phyloP scores from a whole-genome alignment of 2,888 invertebrate species.

The Chrysopilus asiliformis region DNA sequence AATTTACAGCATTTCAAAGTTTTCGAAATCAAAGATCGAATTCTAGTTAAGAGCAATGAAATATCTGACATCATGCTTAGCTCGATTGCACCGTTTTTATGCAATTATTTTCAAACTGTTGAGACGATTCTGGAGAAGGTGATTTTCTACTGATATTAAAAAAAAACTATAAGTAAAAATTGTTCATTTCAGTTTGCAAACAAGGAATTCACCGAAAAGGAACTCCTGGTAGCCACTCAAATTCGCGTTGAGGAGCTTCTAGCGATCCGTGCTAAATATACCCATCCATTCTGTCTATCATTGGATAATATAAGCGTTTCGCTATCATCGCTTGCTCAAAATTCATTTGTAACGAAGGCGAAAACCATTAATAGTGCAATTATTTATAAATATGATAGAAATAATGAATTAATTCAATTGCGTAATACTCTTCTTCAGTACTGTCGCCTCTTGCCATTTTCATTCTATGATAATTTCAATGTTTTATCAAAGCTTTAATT shows the following conservation, averaged over 20 bases:
- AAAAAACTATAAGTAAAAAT: conserved; percentile 3
- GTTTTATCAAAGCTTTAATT: conserved; percentile 3
- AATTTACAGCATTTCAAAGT: conserved; percentile 26
- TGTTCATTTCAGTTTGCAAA: conserved; percentile 27
- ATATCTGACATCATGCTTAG: conserved; percentile 42
- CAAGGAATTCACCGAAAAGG: conserved; percentile 37
- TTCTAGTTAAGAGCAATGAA: conserved; percentile 34
- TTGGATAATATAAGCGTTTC: conserved; percentile 50
- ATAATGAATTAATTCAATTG: conserved; percentile 20
- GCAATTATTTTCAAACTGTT: conserved; percentile 43
- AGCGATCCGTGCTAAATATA: conserved; percentile 26
- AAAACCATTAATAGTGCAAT: not conserved
- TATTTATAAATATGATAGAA: conserved; percentile 4
- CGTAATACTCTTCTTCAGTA: conserved; percentile 25
- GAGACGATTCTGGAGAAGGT: conserved; percentile 41
- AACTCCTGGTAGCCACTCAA: conserved; percentile 44
- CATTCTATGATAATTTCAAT: not conserved
- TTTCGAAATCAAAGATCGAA: conserved; percentile 24
- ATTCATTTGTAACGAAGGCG: conserved; percentile 30
- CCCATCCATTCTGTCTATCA: conserved; percentile 62
- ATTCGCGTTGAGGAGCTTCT: conserved; percentile 42
- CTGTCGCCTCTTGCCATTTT: conserved; percentile 3
- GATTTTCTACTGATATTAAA: conserved; percentile 16
- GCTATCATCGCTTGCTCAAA: conserved; percentile 39
- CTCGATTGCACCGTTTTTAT: conserved; percentile 49